Percentiles rank a stretch among this genome's conserved stretches.
These are phyloP conservation scores for Drosophila miranda DNA, from an alignment of 1,140 invertebrate species.

Conservation along the genomic window DNA sequence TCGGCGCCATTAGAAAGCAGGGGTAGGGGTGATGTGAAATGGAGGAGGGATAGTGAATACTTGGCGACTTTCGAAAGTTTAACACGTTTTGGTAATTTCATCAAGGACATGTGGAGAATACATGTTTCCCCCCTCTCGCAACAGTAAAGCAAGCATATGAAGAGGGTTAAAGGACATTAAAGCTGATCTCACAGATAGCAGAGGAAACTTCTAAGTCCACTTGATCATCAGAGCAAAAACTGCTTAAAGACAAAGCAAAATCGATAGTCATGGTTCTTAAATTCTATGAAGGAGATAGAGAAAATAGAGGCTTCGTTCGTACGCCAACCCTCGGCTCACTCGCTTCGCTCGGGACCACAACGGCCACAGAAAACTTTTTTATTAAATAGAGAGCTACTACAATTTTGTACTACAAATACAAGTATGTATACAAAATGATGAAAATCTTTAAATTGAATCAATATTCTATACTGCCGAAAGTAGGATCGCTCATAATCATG, in stretches of 20 bases:
- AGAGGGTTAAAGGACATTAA: conserved; percentile 23
- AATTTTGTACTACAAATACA: no score
- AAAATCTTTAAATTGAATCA: no score
- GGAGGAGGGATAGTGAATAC: conserved; percentile 22
- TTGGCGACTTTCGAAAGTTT: conserved; percentile 54
- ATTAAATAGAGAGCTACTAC: no score
- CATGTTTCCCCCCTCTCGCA: background rate
- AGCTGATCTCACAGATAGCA: conserved; percentile 17
- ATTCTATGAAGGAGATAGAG: no score
- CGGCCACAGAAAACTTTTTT: no score
- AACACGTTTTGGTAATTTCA: conserved; percentile 71
- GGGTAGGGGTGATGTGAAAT: background rate
- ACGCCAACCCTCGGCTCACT: no score
- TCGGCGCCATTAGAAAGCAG: conserved; percentile 55
- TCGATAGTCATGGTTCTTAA: no score
- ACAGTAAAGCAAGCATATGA: background rate
- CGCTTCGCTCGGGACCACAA: no score
- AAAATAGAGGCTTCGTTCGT: no score
- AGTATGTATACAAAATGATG: no score
- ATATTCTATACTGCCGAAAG: no score
- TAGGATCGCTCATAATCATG: no score
- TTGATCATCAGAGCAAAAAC: background rate
- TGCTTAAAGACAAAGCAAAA: background rate
- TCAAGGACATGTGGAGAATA: conserved; percentile 60
- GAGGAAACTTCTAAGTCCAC: background rate